These are phyloP conservation scores for Thymallus thymallus DNA, from an alignment of 2,113 vertebrate genomes.

Conservation along the genomic window DNA sequence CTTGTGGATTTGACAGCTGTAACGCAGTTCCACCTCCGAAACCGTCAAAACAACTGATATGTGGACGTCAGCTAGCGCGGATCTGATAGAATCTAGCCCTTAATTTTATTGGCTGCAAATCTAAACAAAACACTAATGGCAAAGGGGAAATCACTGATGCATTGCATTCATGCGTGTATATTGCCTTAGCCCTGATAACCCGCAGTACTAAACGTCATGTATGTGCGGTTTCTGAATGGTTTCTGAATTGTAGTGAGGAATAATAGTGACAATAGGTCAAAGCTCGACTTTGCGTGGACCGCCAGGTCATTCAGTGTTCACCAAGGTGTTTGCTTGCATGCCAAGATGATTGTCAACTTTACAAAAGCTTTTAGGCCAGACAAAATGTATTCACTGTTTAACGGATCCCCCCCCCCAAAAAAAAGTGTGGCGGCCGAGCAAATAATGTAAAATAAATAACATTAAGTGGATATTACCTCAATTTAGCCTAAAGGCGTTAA, in stretches of 20 bases:
- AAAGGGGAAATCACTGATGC: neutral
- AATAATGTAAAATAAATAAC: too few species aligned
- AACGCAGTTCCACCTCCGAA: neutral
- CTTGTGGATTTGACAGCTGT: neutral
- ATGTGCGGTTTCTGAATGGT: neutral
- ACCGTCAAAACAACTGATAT: too few species aligned
- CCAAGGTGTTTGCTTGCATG: neutral
- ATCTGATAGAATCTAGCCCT: constrained; percentile 11
- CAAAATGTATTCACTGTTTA: too few species aligned
- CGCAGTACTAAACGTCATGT: neutral
- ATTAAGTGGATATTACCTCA: too few species aligned
- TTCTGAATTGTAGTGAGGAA: neutral
- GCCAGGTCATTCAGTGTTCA: constrained; percentile 28
- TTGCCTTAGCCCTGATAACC: constrained; percentile 17
- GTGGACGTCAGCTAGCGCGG: too few species aligned
- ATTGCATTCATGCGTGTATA: constrained; percentile 2
- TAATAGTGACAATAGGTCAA: constrained; percentile 21
- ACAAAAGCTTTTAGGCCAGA: too few species aligned
- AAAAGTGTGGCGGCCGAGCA: too few species aligned
- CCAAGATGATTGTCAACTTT: constrained; percentile 12
- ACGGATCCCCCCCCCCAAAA: too few species aligned
- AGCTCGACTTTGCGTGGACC: constrained; percentile 30
- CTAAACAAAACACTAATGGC: constrained; percentile 2
- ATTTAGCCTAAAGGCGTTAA: too few species aligned
- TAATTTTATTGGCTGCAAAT: constrained; percentile 35